A percentile compares a stretch with the other conserved stretches of the same genome.
These are phyloP conservation scores for Lepilemur septentrionalis DNA, from an alignment of 2,797 vertebrate species.

Conservation along the genomic window DNA sequence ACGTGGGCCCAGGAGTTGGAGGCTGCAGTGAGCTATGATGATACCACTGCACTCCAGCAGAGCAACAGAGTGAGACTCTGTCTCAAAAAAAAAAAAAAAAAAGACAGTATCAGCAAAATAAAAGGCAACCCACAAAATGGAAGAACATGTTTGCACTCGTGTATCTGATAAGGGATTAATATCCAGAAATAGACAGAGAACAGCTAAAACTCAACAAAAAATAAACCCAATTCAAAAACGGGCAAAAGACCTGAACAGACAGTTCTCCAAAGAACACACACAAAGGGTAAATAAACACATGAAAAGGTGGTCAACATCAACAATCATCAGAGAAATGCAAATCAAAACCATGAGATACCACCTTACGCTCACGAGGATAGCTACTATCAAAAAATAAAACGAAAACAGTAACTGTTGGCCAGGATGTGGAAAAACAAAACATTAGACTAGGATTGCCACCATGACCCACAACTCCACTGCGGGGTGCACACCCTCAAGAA, in stretches of 20 bases:
- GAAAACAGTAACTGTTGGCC: background rate
- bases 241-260: background rate
- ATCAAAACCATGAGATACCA: background rate
- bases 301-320: too few relatives aligned
- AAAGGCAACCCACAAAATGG: too few relatives aligned
- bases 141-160: background rate
- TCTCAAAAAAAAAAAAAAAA: background rate
- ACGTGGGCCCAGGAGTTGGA: too few relatives aligned
- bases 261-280: background rate
- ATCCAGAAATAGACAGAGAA: background rate
- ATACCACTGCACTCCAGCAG: too few relatives aligned
- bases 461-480: background rate
- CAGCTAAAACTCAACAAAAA: background rate
- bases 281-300: background rate
- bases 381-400: background rate
- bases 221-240: background rate
- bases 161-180: background rate
- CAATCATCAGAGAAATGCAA: background rate
- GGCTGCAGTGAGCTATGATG: too few relatives aligned
- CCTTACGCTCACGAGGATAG: background rate
- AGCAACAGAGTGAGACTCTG: too few relatives aligned
- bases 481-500: background rate
- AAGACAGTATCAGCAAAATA: too few relatives aligned
- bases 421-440: background rate
- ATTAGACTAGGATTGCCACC: background rate